A percentile compares a stretch with the other conserved stretches of the same genome.
phyloP scores from a whole-genome alignment of 2,888 invertebrate species.

The Microplitis manilae region DNA sequence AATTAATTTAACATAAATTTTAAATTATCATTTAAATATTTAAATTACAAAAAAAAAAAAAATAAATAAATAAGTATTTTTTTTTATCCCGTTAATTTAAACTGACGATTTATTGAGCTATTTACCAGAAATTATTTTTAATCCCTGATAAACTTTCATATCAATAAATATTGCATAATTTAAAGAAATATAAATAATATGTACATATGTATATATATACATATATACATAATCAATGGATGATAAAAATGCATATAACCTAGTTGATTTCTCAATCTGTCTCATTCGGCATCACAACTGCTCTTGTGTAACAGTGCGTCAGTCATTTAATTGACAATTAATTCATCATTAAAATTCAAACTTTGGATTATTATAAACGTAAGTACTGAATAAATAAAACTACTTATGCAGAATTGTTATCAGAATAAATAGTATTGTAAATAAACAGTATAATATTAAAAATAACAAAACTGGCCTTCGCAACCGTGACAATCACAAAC shows the following conservation, averaged over 20 bases:
- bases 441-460: too few relatives aligned
- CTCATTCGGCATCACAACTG: slow-evolving; percentile 19
- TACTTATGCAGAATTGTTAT: too few relatives aligned
- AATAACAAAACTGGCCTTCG: too few relatives aligned
- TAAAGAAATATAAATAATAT: not conserved
- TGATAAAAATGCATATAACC: slow-evolving; percentile 25
- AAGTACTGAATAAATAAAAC: not conserved
- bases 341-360: not conserved
- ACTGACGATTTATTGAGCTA: too few relatives aligned
- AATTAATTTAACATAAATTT: not conserved
- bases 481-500: too few relatives aligned
- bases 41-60: too few relatives aligned
- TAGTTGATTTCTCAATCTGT: slow-evolving; percentile 15
- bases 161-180: not conserved
- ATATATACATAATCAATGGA: not conserved
- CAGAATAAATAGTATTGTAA: too few relatives aligned
- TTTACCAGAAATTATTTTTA: too few relatives aligned
- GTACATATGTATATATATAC: not conserved
- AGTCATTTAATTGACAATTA: not conserved
- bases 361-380: not conserved
- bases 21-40: not conserved
- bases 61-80: too few relatives aligned
- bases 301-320: slow-evolving; percentile 19
- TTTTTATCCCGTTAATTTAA: too few relatives aligned
- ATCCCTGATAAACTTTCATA: not conserved